Base-by-base conservation (phyloP, 2,113 vertebrate genomes). In the Macquaria australasica region DNA sequence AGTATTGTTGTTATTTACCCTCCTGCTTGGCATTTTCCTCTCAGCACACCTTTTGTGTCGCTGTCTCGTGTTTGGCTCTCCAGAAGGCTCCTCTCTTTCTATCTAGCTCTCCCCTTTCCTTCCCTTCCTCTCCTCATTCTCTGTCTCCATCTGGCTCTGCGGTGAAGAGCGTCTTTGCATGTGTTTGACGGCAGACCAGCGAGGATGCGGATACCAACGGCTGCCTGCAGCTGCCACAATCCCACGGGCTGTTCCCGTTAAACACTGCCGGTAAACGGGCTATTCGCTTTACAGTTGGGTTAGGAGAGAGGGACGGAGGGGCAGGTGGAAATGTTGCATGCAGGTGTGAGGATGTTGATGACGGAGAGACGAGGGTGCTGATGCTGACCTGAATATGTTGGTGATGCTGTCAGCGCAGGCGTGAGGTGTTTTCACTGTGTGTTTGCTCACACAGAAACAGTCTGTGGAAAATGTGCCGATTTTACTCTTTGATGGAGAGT, bases 151-250 rank as follows among this genome's bases (percentile, higher is more conserved):
- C 82, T 3, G 59, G n/a, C 70, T 87, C 87, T 84, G 89, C 77
- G 63, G 83, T 43, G 79, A 80, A 43, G 68, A 89, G 77, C 70
- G 15, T 87, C 79, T 86, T 77, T 89, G 81, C 64, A 73, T 73
- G 85, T 85, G 81, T 89, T 69, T 77, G 74, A 64, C 85, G 68
- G 86, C 69, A 43, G 60, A 86, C 67, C 16, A 73, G 88, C 72
- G 23, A 91, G 87, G 85, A 94, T 93, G 93, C 81, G 69, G 91
- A 91, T 76, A 79, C 81, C 83, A 69, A 81, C 70, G 53, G 86
- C 87, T 71, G 82, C 81, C 74, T 74, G 81, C 87, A 68, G 91
- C 91, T 79, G 87, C 89, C 89, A 75, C 77, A 64, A 78, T 77
- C 74, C 88, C 11, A 39, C 21, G 74, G 83, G 83, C 77, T 84